Evolutionary conservation across 2,888 invertebrate genomes (phyloP).

Genomic region (Epistrophe eligans): DNA sequence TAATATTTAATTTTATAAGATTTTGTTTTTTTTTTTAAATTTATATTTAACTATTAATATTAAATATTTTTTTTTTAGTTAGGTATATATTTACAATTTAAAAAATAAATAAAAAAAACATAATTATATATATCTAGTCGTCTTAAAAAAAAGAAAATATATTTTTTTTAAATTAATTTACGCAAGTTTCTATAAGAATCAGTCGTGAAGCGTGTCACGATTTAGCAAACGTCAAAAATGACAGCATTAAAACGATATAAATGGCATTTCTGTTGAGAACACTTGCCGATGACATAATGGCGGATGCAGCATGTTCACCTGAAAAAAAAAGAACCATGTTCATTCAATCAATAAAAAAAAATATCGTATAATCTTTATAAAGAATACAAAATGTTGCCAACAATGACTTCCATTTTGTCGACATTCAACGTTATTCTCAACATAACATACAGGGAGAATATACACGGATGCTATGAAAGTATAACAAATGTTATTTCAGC

Average conservation of each 20-base stretch:
- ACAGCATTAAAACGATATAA: constrained; percentile 55
- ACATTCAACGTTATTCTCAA: constrained; percentile 34
- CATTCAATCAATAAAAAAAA: constrained; percentile 19
- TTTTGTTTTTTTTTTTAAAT: background rate
- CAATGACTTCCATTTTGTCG: constrained; percentile 46
- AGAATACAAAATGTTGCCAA: constrained; percentile 50
- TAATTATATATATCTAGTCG: constrained; percentile 9
- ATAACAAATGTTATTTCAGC: constrained; percentile 52
- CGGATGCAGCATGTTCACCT: constrained; percentile 79
- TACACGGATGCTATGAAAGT: constrained; percentile 8
- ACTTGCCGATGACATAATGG: constrained; percentile 78
- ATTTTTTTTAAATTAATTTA: constrained; percentile 35
- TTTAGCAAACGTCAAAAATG: constrained; percentile 45
- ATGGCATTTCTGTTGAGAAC: constrained; percentile 55
- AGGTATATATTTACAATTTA: constrained; percentile 29
- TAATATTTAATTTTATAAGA: constrained; percentile 35
- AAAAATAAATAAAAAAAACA: constrained; percentile 17
- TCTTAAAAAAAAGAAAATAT: background rate
- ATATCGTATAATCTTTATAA: constrained; percentile 26
- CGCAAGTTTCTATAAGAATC: constrained; percentile 23
- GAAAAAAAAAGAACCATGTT: constrained; percentile 17
- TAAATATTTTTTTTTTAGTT: constrained; percentile 32
- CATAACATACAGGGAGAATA: background rate
- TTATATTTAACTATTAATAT: constrained; percentile 30
- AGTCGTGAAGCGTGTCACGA: constrained; percentile 62